A percentile compares a stretch with the other conserved stretches of the same genome.
Evolutionary conservation across 2,888 invertebrate species (phyloP).

Genomic region (Tribolium freemani): DNA sequence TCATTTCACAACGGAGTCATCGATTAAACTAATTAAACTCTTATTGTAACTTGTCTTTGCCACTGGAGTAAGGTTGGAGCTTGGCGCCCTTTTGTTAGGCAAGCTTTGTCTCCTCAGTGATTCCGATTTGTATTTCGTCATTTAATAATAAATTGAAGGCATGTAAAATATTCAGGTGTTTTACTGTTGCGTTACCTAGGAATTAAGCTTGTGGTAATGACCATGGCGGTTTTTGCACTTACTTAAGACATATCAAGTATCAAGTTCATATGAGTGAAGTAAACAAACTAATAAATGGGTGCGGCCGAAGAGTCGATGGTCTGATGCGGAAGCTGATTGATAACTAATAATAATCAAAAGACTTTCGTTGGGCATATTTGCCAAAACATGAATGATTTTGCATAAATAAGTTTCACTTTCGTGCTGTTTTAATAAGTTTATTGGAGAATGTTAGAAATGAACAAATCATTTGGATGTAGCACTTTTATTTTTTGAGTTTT

Average conservation of each 20-base stretch:
- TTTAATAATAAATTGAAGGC: not conserved
- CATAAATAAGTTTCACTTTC: constrained; percentile 2
- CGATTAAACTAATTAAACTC: not conserved
- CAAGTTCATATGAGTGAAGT: constrained; percentile 16
- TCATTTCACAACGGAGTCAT: not conserved
- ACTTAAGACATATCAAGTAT: constrained; percentile 4
- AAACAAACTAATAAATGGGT: constrained; percentile 22
- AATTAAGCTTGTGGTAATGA: constrained; percentile 30
- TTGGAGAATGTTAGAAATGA: too few species aligned
- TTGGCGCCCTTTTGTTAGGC: too few species aligned
- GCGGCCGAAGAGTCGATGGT: not conserved
- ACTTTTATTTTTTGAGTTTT: too few species aligned
- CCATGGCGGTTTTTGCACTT: constrained; percentile 26
- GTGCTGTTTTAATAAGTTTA: not conserved
- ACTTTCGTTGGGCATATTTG: constrained; percentile 4
- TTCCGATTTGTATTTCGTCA: not conserved
- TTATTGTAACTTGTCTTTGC: constrained; percentile 15
- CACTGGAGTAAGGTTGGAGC: constrained; percentile 24
- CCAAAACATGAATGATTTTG: not conserved
- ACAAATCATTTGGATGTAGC: too few species aligned
- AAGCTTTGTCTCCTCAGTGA: constrained; percentile 27
- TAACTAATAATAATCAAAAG: not conserved
- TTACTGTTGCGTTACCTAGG: not conserved
- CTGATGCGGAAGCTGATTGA: not conserved
- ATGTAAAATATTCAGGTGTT: not conserved